These are phyloP conservation scores for Balearica regulorum DNA, from an alignment of 2,797 vertebrate genomes.

Conservation along the genomic window DNA sequence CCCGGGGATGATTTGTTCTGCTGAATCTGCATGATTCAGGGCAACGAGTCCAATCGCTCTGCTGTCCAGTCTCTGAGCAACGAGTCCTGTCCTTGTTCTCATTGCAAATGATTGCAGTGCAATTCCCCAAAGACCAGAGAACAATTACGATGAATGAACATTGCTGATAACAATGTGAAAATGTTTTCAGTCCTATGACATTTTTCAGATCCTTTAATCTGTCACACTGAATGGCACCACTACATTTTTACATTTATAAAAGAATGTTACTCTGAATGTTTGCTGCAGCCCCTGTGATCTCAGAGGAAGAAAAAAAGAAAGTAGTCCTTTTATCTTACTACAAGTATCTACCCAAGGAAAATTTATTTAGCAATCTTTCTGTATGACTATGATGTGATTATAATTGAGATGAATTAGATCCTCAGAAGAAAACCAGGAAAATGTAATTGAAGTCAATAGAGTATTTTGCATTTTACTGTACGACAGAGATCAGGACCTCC, in stretches of 20 bases:
- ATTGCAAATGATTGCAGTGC: background rate
- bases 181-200: background rate
- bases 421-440: background rate
- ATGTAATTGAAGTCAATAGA: background rate
- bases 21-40: background rate
- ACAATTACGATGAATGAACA: background rate
- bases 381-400: background rate
- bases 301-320: background rate
- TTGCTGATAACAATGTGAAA: background rate
- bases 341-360: background rate
- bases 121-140: background rate
- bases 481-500: background rate
- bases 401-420: background rate
- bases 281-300: background rate
- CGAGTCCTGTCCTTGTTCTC: background rate
- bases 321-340: background rate
- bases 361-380: background rate
- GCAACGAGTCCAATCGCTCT: accelerated
- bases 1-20: background rate
- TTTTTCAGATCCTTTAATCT: background rate
- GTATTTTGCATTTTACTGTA: background rate
- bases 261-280: background rate
- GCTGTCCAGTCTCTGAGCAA: background rate
- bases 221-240: background rate
- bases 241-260: background rate